phyloP scores from a whole-genome alignment of 2,797 vertebrate species.

The Chrysocyon brachyurus region DNA sequence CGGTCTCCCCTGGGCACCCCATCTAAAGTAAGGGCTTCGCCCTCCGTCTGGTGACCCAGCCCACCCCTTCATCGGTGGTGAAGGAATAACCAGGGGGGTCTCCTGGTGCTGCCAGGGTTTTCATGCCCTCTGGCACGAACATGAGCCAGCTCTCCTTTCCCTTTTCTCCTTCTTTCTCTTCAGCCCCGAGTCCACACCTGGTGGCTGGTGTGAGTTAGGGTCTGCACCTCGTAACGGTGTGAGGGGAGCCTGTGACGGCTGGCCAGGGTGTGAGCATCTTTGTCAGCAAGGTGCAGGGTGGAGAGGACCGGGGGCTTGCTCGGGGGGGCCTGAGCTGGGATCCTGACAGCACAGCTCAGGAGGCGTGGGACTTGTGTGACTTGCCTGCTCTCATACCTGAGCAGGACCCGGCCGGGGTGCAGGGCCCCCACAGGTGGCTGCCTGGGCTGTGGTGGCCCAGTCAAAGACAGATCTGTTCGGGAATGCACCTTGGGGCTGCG shows the following conservation, averaged over 20 bases:
- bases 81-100: too few relatives aligned
- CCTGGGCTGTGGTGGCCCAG: not conserved
- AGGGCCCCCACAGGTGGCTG: not conserved
- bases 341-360: rapidly evolving
- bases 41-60: not conserved
- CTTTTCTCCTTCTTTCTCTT: not conserved
- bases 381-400: not conserved
- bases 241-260: not conserved
- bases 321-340: not conserved
- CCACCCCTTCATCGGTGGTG: not conserved
- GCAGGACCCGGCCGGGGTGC: not conserved
- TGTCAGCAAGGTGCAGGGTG: not conserved
- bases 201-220: not conserved
- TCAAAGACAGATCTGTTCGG: not conserved
- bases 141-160: not conserved
- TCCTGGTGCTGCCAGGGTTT: too few relatives aligned
- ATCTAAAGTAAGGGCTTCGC: not conserved
- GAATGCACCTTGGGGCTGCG: not conserved
- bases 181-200: not conserved
- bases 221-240: too few relatives aligned
- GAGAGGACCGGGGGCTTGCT: too few relatives aligned
- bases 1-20: not conserved
- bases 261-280: not conserved
- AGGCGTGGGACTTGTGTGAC: not conserved
- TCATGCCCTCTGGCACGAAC: not conserved